Evolutionary conservation across 2,888 invertebrate species (phyloP).

Genomic region (Nyleta sp.): DNA sequence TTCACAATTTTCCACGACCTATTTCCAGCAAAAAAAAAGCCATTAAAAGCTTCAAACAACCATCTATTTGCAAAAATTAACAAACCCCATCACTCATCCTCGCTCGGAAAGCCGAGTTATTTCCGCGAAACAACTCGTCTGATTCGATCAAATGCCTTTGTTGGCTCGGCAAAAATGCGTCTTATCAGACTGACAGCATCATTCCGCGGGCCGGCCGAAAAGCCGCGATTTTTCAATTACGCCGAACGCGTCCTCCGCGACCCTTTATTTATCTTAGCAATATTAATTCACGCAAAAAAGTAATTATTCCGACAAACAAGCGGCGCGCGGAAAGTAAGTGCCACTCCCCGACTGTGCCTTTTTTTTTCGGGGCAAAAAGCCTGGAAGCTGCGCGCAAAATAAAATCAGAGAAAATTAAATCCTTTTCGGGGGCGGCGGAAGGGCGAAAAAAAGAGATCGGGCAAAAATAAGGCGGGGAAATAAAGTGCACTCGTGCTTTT

Average conservation of each 20-base stretch:
- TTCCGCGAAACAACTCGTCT: background rate
- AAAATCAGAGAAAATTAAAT: slow-evolving; percentile 62
- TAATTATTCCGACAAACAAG: slow-evolving; percentile 62
- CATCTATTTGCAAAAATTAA: background rate
- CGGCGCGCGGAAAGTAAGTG: slow-evolving; percentile 47
- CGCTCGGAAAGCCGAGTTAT: background rate
- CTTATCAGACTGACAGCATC: slow-evolving; percentile 25
- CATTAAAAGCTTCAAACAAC: too few relatives aligned
- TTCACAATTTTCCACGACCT: too few relatives aligned
- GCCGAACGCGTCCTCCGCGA: background rate
- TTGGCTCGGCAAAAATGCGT: slow-evolving; percentile 9
- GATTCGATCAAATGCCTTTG: slow-evolving; percentile 6
- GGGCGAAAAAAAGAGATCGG: slow-evolving; percentile 24
- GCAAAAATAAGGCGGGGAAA: slow-evolving; percentile 19
- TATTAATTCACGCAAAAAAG: slow-evolving; percentile 60
- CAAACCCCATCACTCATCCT: background rate
- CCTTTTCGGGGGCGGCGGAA: slow-evolving; percentile 32
- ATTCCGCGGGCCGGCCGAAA: slow-evolving; percentile 1
- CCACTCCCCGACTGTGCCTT: slow-evolving; percentile 46
- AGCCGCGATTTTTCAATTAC: slow-evolving; percentile 30
- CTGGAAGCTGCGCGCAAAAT: slow-evolving; percentile 43
- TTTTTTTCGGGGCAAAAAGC: slow-evolving; percentile 40
- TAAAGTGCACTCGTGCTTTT: slow-evolving; percentile 58
- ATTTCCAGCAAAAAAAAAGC: too few relatives aligned
- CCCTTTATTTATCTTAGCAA: slow-evolving; percentile 40